phyloP scores from a whole-genome alignment of 1,140 invertebrate genomes.

The Nebria ingens region DNA sequence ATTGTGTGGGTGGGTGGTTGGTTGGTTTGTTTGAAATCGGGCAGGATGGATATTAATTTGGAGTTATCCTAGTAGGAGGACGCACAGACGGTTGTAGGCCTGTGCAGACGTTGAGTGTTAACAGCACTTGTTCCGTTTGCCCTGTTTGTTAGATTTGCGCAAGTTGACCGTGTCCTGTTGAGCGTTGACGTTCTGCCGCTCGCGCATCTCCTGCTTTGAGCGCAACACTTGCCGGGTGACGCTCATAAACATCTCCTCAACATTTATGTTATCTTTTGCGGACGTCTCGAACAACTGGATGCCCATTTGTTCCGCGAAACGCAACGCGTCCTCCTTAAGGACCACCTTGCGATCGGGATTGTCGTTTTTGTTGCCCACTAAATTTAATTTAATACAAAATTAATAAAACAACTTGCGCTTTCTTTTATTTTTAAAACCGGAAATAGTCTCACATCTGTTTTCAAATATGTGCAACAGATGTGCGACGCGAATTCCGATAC shows the following conservation, averaged over 20 bases:
- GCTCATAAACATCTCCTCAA: conserved; percentile 84
- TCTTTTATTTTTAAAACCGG: too few species aligned
- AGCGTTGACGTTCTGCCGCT: conserved; percentile 44
- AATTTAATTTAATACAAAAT: too few species aligned
- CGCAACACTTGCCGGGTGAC: conserved; percentile 51
- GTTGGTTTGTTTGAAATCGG: too few species aligned
- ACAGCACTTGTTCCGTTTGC: conserved; percentile 44
- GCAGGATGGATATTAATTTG: too few species aligned
- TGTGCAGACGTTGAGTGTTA: too few species aligned
- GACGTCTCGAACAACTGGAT: conserved; percentile 97
- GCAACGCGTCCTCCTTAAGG: conserved; percentile 89
- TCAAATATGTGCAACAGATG: too few species aligned
- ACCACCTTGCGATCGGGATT: conserved; percentile 95
- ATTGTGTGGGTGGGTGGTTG: too few species aligned
- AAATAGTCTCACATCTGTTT: too few species aligned
- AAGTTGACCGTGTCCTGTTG: conserved; percentile 44
- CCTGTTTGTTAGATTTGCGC: conserved; percentile 40
- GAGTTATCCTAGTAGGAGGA: too few species aligned
- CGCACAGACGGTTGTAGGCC: too few species aligned
- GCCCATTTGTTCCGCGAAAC: conserved; percentile 94
- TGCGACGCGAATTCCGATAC: conserved; percentile 26
- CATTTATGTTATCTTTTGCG: conserved; percentile 98
- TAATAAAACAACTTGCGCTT: too few species aligned
- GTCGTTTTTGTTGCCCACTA: conserved; percentile 99
- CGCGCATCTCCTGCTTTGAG: conserved; percentile 46